These are phyloP conservation scores for Dicrurus megarhynchus DNA, from an alignment of 2,113 vertebrate genomes.

Conservation along the genomic window DNA sequence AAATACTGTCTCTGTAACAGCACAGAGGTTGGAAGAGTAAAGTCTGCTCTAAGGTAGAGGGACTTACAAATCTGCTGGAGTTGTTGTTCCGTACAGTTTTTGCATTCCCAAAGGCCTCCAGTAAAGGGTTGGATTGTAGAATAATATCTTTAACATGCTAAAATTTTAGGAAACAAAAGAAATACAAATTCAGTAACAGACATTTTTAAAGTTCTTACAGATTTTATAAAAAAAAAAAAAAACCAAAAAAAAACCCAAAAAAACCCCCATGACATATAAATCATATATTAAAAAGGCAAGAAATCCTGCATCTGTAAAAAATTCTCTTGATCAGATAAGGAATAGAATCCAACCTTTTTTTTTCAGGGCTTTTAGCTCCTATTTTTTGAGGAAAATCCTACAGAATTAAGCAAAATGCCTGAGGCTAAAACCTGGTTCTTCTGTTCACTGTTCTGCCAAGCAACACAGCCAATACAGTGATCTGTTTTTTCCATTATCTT, in stretches of 20 bases:
- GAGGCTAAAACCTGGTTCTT: not conserved
- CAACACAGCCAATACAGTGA: not conserved
- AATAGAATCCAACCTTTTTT: not conserved
- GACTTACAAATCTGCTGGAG: conserved; percentile 96
- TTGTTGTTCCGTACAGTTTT: conserved; percentile 98
- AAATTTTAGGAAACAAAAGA: not conserved
- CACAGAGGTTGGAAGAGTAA: not conserved
- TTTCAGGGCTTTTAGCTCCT: not conserved
- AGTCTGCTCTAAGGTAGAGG: not conserved
- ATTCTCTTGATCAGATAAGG: not conserved
- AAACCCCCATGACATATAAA: not conserved
- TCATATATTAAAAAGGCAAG: not conserved
- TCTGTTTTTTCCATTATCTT: not conserved
- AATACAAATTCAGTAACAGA: not conserved
- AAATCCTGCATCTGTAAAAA: not conserved
- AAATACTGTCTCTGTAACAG: not conserved
- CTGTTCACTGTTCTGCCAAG: not conserved
- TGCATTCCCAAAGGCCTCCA: conserved; percentile 96
- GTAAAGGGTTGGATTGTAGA: conserved; percentile 93
- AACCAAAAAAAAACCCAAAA: too few relatives aligned
- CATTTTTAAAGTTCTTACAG: not conserved
- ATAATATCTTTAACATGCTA: conserved; percentile 99
- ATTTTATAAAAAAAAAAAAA: not conserved
- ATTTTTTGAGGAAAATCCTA: not conserved
- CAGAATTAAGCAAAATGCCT: not conserved